phyloP scores from a whole-genome alignment of 2,797 vertebrate genomes.

The Fringilla coelebs region DNA sequence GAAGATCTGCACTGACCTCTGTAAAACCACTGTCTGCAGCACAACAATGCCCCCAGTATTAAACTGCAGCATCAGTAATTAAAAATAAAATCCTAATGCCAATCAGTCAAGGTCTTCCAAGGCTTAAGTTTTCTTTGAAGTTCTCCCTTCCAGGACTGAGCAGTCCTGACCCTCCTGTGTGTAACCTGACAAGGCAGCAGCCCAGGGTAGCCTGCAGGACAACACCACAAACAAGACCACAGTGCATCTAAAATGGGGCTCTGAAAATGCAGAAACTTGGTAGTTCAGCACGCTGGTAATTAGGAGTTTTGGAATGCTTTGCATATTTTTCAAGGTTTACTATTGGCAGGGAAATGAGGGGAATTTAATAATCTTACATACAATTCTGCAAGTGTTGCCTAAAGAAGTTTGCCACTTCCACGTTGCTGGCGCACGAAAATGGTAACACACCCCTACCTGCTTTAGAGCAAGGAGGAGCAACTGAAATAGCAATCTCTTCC shows the following conservation, averaged over 20 bases:
- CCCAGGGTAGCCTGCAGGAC: not conserved
- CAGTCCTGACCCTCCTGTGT: not conserved
- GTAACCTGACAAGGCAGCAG: not conserved
- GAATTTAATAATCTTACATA: not conserved
- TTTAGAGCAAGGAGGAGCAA: not conserved
- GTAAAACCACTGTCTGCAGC: not conserved
- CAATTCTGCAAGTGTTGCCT: not conserved
- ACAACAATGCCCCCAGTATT: not conserved
- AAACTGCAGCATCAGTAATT: not conserved
- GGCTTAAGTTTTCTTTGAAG: not conserved
- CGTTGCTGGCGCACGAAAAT: accelerated
- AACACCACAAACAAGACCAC: not conserved
- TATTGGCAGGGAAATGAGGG: not conserved
- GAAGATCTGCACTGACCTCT: not conserved
- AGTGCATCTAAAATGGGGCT: not conserved
- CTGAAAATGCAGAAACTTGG: not conserved
- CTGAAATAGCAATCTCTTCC: not conserved
- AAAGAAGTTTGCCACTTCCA: not conserved
- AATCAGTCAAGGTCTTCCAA: not conserved
- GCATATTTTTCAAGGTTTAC: not conserved
- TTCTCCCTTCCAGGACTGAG: not conserved
- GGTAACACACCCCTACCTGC: not conserved
- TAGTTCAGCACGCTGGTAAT: not conserved
- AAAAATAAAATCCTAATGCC: not conserved
- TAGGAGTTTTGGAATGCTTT: not conserved